These are phyloP conservation scores for Agelastica alni DNA, from an alignment of 2,888 invertebrate species.

Conservation along the genomic window DNA sequence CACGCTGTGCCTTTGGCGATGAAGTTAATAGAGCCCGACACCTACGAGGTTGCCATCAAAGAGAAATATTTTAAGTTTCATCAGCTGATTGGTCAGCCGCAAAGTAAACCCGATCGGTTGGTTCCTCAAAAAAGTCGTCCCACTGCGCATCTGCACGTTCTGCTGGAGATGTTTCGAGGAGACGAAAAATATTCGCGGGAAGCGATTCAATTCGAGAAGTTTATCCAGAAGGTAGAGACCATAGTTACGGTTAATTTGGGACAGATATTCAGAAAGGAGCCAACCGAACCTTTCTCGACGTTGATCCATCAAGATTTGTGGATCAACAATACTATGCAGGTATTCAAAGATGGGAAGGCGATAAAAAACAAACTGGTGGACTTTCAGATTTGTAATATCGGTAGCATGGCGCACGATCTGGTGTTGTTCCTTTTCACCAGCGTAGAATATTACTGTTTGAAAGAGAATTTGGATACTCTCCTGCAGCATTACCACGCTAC, in stretches of 20 bases:
- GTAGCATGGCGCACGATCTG: neutral
- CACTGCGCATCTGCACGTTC: no score
- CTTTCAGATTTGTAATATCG: neutral
- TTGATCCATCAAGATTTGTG: neutral
- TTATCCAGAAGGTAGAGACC: neutral
- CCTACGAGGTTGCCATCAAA: slow-evolving; percentile 46
- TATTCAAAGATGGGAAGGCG: neutral
- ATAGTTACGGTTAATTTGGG: neutral
- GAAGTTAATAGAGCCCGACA: slow-evolving; percentile 53
- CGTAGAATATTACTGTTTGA: neutral
- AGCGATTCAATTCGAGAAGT: neutral
- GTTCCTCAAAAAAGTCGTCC: no score
- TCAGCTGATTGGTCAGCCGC: no score
- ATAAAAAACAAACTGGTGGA: neutral
- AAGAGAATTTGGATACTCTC: neutral
- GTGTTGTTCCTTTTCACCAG: neutral
- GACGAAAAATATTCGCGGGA: neutral
- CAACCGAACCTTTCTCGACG: neutral
- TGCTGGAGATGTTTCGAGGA: neutral
- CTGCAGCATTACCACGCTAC: neutral
- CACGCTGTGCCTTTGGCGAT: slow-evolving; percentile 60
- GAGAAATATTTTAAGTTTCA: no score
- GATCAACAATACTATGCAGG: neutral
- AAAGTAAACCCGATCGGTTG: no score
- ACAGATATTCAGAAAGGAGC: neutral